phyloP scores from a whole-genome alignment of 2,113 vertebrate genomes.

The Pipa parva region DNA sequence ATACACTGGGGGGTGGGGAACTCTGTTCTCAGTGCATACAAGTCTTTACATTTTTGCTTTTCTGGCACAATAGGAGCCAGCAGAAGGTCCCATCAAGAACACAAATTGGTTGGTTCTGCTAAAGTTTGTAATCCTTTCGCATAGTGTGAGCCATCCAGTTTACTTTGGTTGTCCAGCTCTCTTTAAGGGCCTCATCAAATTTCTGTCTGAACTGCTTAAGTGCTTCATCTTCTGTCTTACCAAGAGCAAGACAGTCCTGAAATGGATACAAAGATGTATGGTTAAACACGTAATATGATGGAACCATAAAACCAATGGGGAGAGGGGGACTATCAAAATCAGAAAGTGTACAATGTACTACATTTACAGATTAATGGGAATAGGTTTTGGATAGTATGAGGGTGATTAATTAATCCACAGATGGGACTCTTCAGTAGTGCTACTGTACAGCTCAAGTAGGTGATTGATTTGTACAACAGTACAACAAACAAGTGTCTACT shows the following conservation, averaged over 20 bases:
- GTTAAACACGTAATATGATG: too few relatives aligned
- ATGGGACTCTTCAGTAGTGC: too few relatives aligned
- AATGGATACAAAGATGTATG: too few relatives aligned
- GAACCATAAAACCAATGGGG: too few relatives aligned
- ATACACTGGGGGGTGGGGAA: not conserved
- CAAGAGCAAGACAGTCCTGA: constrained; percentile 92
- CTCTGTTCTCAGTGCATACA: not conserved
- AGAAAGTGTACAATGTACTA: too few relatives aligned
- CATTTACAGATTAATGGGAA: too few relatives aligned
- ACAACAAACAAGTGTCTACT: too few relatives aligned
- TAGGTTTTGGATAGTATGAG: too few relatives aligned
- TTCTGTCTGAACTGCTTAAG: constrained; percentile 97
- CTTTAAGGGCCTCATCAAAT: constrained; percentile 94
- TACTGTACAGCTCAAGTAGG: too few relatives aligned
- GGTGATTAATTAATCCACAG: too few relatives aligned
- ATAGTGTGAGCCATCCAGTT: constrained; percentile 99
- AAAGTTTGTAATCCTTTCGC: constrained; percentile 92
- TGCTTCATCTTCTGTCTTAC: constrained; percentile 93
- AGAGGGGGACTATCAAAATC: too few relatives aligned
- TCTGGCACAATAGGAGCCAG: not conserved
- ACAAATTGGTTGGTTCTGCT: constrained; percentile 46
- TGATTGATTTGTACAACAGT: too few relatives aligned
- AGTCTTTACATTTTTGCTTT: not conserved
- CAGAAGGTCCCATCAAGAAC: constrained; percentile 39
- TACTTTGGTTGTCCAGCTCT: constrained; percentile 99